These are phyloP conservation scores for Phaethornis superciliosus DNA, from an alignment of 2,113 vertebrate species.

Conservation along the genomic window DNA sequence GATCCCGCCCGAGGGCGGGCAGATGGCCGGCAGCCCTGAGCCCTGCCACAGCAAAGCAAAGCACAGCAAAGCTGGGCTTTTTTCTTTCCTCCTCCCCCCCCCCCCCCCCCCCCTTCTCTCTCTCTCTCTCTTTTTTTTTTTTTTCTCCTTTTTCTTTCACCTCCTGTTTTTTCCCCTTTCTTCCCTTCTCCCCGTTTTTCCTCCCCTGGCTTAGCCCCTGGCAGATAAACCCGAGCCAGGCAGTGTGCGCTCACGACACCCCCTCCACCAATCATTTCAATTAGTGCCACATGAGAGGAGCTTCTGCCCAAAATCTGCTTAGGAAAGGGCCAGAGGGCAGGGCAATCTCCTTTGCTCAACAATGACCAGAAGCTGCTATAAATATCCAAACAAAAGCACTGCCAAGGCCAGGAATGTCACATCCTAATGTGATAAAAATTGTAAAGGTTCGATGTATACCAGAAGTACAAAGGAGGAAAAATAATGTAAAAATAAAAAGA, in stretches of 20 bases:
- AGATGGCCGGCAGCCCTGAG: constrained; percentile 64
- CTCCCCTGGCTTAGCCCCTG: constrained; percentile 45
- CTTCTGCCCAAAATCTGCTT: constrained; percentile 78
- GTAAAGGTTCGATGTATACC: background rate
- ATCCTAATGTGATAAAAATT: constrained; percentile 57
- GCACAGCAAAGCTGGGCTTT: background rate
- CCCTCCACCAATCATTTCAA: constrained; percentile 74
- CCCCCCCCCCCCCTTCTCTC: too few relatives aligned
- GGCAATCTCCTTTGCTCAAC: constrained; percentile 72
- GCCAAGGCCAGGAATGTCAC: constrained; percentile 68
- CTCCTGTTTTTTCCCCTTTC: too few relatives aligned
- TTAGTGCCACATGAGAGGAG: constrained; percentile 78
- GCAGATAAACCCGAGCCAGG: constrained; percentile 64
- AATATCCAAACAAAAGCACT: constrained; percentile 74
- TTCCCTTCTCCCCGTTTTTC: background rate
- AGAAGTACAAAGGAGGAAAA: background rate
- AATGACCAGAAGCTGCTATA: constrained; percentile 75
- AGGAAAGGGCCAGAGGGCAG: constrained; percentile 75
- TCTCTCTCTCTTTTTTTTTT: background rate
- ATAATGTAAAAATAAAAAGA: background rate
- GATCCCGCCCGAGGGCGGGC: constrained; percentile 34
- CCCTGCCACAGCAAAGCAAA: constrained; percentile 17
- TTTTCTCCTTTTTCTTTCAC: too few relatives aligned
- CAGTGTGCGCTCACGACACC: constrained; percentile 59
- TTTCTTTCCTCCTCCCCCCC: background rate